Evolutionary conservation across 2,888 invertebrate genomes (phyloP), one percentile per base, ranked within the genome.

Genomic region (Acrocyrtus sp.): DNA sequence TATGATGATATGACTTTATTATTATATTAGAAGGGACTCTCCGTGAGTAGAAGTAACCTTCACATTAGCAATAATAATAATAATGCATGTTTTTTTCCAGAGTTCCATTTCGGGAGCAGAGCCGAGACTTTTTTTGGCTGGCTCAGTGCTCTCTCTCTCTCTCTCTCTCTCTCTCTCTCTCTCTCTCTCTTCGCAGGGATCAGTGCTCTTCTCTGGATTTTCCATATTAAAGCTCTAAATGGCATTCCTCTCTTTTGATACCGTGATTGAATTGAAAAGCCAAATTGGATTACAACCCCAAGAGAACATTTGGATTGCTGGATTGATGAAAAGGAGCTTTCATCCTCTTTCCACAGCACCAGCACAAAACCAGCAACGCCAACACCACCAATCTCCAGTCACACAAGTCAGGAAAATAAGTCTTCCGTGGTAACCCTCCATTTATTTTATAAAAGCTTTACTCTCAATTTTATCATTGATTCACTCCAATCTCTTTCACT

Each of bases 241-340:
- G 72, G 66, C 69, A 67, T 74, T 74, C 66, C 74, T 78, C 62
- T 74, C 62, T 63, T 67, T 79, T 80, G 78, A 79, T 78, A 79
- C 77, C 78, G 69, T 81, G 81, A 81, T 81, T 81, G 81, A 81
- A 81, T 81, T 81, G 81, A 81, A 81, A 80, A 81, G 78, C 79
- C 81, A 81, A 81, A 81, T 81, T 81, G 81, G 78, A 81, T 81
- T 81, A 81, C 80, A 81, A 76, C 80, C 81, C 80, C 81, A 76
- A 80, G 81, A 81, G 81, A 80, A 79, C 80, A 79, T 81, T 81
- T 79, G 68, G 75, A 72, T 77, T 80, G 78, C 75, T 78, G 72
- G 50, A 72, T 78, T 78, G 81, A 81, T 81, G 80, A 81, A 80
- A 80, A 74, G 74, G 67, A 79, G 75, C 75, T 77, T 77, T 78